Conservation (phyloP, 2,113 vertebrate genomes). For the Corydoras maculifer region DNA sequence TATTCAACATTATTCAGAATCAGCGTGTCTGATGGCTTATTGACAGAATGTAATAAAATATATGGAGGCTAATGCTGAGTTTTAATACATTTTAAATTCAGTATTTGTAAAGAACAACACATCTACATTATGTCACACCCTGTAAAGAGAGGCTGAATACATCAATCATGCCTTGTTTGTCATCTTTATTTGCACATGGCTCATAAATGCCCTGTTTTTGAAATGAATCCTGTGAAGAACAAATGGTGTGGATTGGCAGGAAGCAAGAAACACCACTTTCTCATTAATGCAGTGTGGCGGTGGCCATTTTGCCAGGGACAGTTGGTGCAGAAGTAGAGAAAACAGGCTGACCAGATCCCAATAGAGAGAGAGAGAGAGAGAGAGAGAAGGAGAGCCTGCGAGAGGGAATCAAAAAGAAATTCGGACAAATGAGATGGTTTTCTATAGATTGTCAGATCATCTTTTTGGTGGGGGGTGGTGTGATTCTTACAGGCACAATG, state of each 20-base stretch:
- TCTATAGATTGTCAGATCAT: conserved; percentile 34
- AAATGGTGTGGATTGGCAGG: conserved; percentile 34
- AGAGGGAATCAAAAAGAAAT: background rate
- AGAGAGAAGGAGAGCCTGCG: background rate
- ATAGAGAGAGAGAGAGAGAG: conserved; percentile 12
- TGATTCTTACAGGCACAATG: conserved; percentile 30
- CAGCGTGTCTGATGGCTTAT: no score
- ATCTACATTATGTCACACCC: background rate
- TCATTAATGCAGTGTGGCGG: conserved; percentile 33
- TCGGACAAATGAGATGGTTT: conserved; percentile 19
- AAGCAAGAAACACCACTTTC: conserved; percentile 16
- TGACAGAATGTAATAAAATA: background rate
- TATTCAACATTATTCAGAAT: no score
- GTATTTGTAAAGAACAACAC: background rate
- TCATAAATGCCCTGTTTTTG: conserved; percentile 18
- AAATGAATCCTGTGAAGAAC: conserved; percentile 26
- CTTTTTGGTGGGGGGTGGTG: conserved; percentile 24
- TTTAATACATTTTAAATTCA: no score
- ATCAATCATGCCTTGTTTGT: conserved; percentile 16
- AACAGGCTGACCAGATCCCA: conserved; percentile 28
- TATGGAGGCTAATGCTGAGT: background rate
- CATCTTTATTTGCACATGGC: conserved; percentile 18
- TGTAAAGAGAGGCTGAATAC: background rate
- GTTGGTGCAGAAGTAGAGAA: conserved; percentile 35
- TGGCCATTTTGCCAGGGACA: conserved; percentile 38